A percentile compares a stretch with the other conserved stretches of the same genome.
phyloP scores from a whole-genome alignment of 2,888 invertebrate species.

The Griposia aprilina region DNA sequence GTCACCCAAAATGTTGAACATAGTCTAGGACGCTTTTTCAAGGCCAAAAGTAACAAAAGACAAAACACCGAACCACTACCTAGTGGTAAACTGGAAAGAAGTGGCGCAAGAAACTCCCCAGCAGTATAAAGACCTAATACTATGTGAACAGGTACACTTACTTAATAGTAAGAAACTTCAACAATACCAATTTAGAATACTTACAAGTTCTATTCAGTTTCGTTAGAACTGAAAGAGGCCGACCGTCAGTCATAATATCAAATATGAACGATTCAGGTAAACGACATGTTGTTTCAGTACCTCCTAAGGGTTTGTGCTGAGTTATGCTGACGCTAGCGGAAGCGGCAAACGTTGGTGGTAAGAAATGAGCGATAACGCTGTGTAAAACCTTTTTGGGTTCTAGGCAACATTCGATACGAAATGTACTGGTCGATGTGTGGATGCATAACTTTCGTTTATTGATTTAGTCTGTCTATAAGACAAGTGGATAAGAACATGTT shows the following conservation, averaged over 20 bases:
- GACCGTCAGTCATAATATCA: constrained; percentile 66
- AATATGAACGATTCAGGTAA: constrained; percentile 75
- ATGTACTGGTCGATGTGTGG: not conserved
- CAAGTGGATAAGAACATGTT: too few species aligned
- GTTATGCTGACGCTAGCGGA: not conserved
- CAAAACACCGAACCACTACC: not conserved
- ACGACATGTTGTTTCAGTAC: constrained; percentile 67
- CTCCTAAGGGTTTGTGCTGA: constrained; percentile 5
- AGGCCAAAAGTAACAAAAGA: not conserved
- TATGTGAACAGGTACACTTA: constrained; percentile 25
- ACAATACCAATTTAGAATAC: constrained; percentile 51
- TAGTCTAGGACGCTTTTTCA: not conserved
- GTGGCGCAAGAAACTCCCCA: not conserved
- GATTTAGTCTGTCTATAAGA: too few species aligned
- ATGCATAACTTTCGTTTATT: not conserved
- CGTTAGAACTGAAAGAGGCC: constrained; percentile 50
- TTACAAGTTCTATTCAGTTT: constrained; percentile 57
- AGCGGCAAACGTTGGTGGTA: not conserved
- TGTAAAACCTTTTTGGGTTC: not conserved
- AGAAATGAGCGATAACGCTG: not conserved
- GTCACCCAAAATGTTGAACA: not conserved
- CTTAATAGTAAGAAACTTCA: constrained; percentile 39
- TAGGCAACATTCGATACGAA: not conserved
- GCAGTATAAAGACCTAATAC: not conserved
- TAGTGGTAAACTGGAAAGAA: not conserved